Percentiles rank a stretch among this genome's conserved stretches.
These are phyloP conservation scores for Acleris sparsana DNA, from an alignment of 2,888 invertebrate species.

Conservation along the genomic window DNA sequence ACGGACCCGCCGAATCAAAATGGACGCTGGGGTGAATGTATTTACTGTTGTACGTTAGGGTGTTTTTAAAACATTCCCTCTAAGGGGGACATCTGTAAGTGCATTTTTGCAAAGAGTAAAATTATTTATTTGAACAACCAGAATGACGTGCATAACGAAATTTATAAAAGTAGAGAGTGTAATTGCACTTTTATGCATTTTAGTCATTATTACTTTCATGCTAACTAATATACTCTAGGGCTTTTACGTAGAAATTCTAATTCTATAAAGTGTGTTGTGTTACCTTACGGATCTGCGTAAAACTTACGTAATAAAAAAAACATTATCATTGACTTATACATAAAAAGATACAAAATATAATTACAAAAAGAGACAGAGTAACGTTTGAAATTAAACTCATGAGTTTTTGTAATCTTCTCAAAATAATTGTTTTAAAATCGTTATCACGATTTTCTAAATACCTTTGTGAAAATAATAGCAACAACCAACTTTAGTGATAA, in stretches of 20 bases:
- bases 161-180: no score
- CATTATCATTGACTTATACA: not conserved
- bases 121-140: no score
- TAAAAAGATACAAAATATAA: no score
- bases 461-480: not conserved
- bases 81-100: no score
- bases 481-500: constrained; percentile 5
- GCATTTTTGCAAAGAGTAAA: no score
- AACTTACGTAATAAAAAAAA: constrained; percentile 6
- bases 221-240: constrained; percentile 1
- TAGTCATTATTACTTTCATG: no score
- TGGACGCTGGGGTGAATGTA: constrained; percentile 44
- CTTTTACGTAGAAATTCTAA: no score
- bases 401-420: no score
- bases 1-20: constrained; percentile 46
- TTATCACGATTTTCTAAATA: not conserved
- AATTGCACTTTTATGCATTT: no score
- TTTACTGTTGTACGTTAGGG: constrained; percentile 10
- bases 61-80: not conserved
- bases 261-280: no score
- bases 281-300: not conserved
- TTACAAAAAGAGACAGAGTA: not conserved
- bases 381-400: not conserved
- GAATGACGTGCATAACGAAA: no score
- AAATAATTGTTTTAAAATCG: no score